These are phyloP conservation scores for Anabacerthia variegaticeps DNA, from an alignment of 2,797 vertebrate species.

Conservation along the genomic window DNA sequence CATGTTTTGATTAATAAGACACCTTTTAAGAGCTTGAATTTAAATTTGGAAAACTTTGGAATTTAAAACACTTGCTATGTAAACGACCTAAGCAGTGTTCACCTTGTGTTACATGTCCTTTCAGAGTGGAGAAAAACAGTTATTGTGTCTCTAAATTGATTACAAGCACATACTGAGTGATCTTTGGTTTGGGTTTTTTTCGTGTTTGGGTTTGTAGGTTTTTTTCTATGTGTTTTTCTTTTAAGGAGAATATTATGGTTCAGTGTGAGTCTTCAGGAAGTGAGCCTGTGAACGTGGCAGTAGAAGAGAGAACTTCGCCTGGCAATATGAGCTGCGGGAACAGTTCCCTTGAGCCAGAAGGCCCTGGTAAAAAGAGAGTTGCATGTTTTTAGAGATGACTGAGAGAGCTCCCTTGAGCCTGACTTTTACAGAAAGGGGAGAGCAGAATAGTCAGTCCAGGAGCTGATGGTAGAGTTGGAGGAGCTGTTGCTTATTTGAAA, in stretches of 20 bases:
- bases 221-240: neutral
- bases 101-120: neutral
- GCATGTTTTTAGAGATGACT: neutral
- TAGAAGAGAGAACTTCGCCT: neutral
- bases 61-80: neutral
- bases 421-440: neutral
- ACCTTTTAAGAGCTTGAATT: neutral
- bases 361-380: neutral
- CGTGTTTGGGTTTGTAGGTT: too few species aligned
- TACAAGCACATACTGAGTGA: conserved; percentile 9
- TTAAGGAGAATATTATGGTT: neutral
- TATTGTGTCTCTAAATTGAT: neutral
- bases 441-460: neutral
- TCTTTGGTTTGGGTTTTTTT: neutral
- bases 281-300: neutral
- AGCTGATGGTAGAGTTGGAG: neutral
- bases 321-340: fast-evolving
- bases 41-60: neutral
- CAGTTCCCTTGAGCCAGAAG: neutral
- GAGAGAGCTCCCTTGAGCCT: neutral
- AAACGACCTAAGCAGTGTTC: neutral
- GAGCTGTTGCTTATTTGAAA: neutral
- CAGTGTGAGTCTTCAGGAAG: neutral
- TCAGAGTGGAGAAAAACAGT: neutral
- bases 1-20: neutral